These are phyloP conservation scores for Suillia variegata DNA, from an alignment of 2,888 invertebrate genomes.

Conservation along the genomic window DNA sequence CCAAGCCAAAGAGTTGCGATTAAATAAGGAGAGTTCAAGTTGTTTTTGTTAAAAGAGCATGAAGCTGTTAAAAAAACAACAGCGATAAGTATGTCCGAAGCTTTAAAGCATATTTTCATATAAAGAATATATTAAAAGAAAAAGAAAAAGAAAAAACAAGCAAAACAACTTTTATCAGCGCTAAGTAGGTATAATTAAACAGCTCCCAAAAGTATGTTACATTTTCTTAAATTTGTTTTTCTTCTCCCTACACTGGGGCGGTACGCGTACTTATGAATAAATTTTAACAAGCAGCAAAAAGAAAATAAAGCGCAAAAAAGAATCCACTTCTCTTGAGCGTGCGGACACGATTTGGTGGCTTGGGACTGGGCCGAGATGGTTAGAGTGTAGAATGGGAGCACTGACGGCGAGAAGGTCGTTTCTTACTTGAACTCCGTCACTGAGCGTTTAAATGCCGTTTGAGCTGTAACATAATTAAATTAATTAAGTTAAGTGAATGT, in stretches of 20 bases:
- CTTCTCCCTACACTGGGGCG: constrained; percentile 8
- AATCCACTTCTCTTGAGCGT: constrained; percentile 14
- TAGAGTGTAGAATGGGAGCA: not conserved
- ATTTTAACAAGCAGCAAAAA: constrained; percentile 14
- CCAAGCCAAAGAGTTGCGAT: not conserved
- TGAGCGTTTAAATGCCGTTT: constrained; percentile 2
- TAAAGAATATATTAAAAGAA: not conserved
- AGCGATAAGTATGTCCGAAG: not conserved
- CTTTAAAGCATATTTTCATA: not conserved
- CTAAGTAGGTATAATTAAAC: constrained; percentile 25
- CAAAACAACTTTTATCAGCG: not conserved
- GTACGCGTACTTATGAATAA: constrained; percentile 24
- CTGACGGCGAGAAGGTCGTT: constrained; percentile 2
- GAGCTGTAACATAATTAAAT: constrained; percentile 25
- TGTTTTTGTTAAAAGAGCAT: too few relatives aligned
- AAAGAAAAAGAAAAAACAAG: not conserved
- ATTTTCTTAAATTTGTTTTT: not conserved
- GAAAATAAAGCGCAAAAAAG: not conserved
- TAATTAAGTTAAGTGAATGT: constrained; percentile 28
- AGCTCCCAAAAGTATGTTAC: constrained; percentile 13
- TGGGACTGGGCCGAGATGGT: not conserved
- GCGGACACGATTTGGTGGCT: too few relatives aligned
- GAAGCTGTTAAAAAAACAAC: not conserved
- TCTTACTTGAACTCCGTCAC: not conserved
- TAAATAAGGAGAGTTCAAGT: constrained; percentile 3